phyloP scores from a whole-genome alignment of 1,140 invertebrate genomes.

The Contarinia nasturtii region DNA sequence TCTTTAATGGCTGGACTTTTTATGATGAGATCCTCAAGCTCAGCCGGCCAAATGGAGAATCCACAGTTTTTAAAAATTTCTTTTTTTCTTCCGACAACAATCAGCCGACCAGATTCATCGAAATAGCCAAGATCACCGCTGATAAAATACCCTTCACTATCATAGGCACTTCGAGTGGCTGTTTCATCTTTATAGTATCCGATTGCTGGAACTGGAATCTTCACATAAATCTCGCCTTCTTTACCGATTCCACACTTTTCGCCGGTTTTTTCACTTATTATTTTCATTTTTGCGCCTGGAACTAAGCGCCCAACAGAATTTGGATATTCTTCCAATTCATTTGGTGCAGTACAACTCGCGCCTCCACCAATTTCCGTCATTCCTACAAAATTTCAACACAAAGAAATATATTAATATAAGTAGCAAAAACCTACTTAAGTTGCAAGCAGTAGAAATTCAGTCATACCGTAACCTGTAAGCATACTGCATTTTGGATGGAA shows the following conservation, averaged over 20 bases:
- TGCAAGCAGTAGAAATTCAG: too few species aligned
- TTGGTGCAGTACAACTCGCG: background rate
- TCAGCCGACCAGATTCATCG: conserved; percentile 37
- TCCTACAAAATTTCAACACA: too few species aligned
- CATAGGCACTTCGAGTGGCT: conserved; percentile 8
- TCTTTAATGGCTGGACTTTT: conserved; percentile 38
- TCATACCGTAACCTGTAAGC: background rate
- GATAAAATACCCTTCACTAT: conserved; percentile 37
- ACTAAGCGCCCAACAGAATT: background rate
- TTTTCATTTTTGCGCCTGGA: background rate
- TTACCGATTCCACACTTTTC: background rate
- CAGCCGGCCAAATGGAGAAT: conserved; percentile 15
- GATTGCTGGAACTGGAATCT: background rate
- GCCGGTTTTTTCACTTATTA: background rate
- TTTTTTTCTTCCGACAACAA: conserved; percentile 43
- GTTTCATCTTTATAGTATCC: conserved; percentile 1
- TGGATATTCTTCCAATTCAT: background rate
- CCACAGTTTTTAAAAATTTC: conserved; percentile 44
- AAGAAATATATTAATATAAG: too few species aligned
- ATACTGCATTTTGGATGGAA: background rate
- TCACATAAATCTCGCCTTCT: conserved; percentile 1
- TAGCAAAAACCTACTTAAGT: too few species aligned
- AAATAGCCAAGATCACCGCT: conserved; percentile 46
- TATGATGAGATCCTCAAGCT: conserved; percentile 26
- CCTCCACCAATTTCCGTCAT: background rate